These are phyloP conservation scores for Sebastes itinus DNA, from an alignment of 2,797 vertebrate species.

Conservation along the genomic window DNA sequence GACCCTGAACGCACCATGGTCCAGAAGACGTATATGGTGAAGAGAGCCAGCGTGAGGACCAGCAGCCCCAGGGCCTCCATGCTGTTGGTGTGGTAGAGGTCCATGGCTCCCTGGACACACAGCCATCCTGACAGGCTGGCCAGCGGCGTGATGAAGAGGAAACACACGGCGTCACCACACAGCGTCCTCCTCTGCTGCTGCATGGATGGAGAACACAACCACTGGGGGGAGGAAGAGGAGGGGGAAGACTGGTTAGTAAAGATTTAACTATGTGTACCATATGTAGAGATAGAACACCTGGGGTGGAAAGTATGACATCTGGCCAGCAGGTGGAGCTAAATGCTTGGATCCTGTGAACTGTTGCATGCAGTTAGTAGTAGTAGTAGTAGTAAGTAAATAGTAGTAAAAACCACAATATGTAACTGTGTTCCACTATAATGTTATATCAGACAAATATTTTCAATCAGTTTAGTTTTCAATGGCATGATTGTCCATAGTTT, in stretches of 20 bases:
- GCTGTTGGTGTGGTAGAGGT: conserved; percentile 73
- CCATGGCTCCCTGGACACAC: conserved; percentile 79
- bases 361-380: background rate
- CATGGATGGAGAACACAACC: conserved; percentile 70
- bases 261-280: no score
- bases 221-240: conserved; percentile 48
- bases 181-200: conserved; percentile 75
- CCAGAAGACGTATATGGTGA: conserved; percentile 80
- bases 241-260: background rate
- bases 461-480: no score
- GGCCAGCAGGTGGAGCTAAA: background rate
- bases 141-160: conserved; percentile 80
- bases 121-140: conserved; percentile 80
- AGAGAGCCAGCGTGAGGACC: conserved; percentile 74
- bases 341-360: background rate
- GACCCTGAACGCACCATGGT: conserved; percentile 61
- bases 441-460: no score
- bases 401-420: background rate
- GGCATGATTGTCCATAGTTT: accelerated
- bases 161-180: conserved; percentile 72
- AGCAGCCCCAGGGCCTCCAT: conserved; percentile 77
- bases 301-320: background rate
- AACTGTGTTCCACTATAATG: no score
- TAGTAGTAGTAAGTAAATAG: background rate
- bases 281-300: background rate